Conservation (phyloP, 2,113 vertebrate species). For the Hystrix cristata region DNA sequence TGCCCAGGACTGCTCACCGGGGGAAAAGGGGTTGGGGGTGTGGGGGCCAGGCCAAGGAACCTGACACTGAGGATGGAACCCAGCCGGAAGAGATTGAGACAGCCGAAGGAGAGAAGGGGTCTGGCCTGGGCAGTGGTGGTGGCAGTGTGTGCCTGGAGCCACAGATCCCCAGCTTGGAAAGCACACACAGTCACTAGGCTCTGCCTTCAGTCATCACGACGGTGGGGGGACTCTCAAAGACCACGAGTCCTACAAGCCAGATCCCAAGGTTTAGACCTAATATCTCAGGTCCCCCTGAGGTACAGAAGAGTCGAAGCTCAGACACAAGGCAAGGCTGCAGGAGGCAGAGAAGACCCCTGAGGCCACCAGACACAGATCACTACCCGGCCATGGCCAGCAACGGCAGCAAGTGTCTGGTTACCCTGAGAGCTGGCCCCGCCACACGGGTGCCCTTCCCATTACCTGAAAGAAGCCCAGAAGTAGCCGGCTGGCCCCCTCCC, state of each 20-base stretch:
- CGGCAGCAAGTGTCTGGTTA: background rate
- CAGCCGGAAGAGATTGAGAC: background rate
- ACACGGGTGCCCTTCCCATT: rapidly evolving
- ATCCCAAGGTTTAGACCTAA: background rate
- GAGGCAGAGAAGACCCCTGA: background rate
- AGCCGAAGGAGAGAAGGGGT: background rate
- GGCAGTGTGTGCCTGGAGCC: background rate
- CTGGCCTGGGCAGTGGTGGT: background rate
- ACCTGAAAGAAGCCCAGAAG: background rate
- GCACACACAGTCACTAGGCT: background rate
- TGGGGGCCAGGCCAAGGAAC: background rate
- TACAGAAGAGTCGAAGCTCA: background rate
- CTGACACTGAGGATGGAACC: background rate
- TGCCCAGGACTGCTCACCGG: background rate
- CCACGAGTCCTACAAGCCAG: background rate
- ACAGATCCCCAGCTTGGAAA: background rate
- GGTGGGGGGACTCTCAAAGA: background rate
- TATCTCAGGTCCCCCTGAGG: background rate
- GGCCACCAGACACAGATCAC: background rate
- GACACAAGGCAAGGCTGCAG: background rate
- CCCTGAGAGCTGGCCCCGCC: background rate
- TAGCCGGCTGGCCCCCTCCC: background rate
- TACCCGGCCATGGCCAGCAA: background rate
- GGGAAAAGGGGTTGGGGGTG: background rate
- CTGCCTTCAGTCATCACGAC: background rate